Evolutionary conservation across 1,140 invertebrate genomes (phyloP), one percentile per base, ranked within the genome.

Genomic region (Teleogryllus occipitalis): DNA sequence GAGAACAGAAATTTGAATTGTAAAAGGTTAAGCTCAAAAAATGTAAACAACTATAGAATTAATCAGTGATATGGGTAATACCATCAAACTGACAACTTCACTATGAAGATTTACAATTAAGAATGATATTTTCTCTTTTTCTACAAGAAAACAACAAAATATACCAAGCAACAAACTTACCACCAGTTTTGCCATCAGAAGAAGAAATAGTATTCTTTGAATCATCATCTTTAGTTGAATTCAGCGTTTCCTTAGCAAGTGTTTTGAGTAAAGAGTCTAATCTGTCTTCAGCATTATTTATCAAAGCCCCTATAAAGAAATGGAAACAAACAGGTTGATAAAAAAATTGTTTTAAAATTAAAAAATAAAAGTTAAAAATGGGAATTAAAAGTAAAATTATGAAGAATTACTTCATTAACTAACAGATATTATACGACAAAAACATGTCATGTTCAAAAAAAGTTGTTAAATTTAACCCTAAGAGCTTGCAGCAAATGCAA

Each of bases 191-290:
- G 65, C 15, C 46, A 7, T 39, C 18, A 7, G 80, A 74, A 49
- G 80, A 79, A 48, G 80, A 75, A 47, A 75, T 78, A 39, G 84
- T 81, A 82, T 84, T 83, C 21, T 81, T 78, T 48, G 80, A 79
- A 27, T 81, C 76, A 79, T 82, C 81, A 47, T 54, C 73, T 12
- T 80, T 80, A 27, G 46, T 39, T 12, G 15, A 74, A 15, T 15
- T 18, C 21, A 75, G 74, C 0, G 87, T 87, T 81, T 90, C 89
- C 84, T 91, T 91, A 6, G 88, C 88, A 72, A 91, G 84, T 81
- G 88, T 90, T 82, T 92, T 92, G 15, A 92, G 88, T 14, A 92
- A 85, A 74, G 88, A 88, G 83, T 91, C 91, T 27, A 92, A 84
- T 22, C 90, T 86, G 82, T 90, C 89, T 81, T 91, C 88, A 27